These are phyloP conservation scores for Ophion slaviceki DNA, from an alignment of 2,888 invertebrate species.

Conservation along the genomic window DNA sequence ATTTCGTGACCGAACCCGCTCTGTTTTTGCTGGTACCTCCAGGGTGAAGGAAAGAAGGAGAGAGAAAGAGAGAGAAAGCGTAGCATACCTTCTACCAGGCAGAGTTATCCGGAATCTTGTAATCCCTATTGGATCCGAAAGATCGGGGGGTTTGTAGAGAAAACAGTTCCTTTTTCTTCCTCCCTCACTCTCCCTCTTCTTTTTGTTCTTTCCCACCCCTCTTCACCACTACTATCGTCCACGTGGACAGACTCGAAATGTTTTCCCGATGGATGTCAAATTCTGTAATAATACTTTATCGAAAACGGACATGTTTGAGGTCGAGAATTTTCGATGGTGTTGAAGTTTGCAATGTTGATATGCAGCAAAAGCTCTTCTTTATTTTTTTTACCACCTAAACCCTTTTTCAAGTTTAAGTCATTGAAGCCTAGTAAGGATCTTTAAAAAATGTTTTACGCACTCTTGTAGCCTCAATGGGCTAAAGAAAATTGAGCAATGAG, in stretches of 20 bases:
- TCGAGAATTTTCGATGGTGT: too few species aligned
- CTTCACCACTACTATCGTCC: slow-evolving; percentile 30
- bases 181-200: not conserved
- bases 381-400: too few species aligned
- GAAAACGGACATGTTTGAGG: too few species aligned
- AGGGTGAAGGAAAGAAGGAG: not conserved
- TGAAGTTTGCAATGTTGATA: too few species aligned
- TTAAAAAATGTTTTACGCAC: too few species aligned
- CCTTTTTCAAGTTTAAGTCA: too few species aligned
- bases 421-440: too few species aligned
- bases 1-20: slow-evolving; percentile 15
- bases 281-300: not conserved
- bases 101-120: slow-evolving; percentile 68
- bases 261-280: slow-evolving; percentile 21
- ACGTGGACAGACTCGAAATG: slow-evolving; percentile 54
- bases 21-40: slow-evolving; percentile 31
- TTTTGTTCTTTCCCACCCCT: slow-evolving; percentile 31
- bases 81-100: slow-evolving; percentile 35
- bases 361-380: too few species aligned
- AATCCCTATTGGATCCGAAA: slow-evolving; percentile 77
- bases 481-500: too few species aligned
- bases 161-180: slow-evolving; percentile 56
- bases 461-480: too few species aligned
- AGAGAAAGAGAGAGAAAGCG: slow-evolving; percentile 3
- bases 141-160: slow-evolving; percentile 72